Evolutionary conservation across 1,140 invertebrate genomes (phyloP).

Genomic region (Andrena cerasifolii): DNA sequence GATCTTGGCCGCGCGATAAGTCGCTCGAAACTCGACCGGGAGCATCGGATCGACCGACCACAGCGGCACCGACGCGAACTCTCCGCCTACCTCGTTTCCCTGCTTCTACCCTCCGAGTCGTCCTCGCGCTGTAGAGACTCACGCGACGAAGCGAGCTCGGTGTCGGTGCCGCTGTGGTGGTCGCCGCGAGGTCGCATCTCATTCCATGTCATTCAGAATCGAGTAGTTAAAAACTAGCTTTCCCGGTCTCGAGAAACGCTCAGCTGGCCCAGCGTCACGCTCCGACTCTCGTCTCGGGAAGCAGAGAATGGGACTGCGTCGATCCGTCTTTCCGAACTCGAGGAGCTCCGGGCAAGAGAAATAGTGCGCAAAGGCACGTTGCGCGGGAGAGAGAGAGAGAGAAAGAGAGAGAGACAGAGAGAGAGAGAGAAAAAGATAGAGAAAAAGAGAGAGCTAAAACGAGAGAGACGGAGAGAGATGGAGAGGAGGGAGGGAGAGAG

Average conservation of each 20-base stretch:
- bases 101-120: too few species aligned
- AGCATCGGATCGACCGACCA: background rate
- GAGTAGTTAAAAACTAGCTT: background rate
- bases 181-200: conserved; percentile 18
- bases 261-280: background rate
- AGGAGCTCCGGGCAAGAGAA: conserved; percentile 14
- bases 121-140: background rate
- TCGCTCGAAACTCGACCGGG: background rate
- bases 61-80: background rate
- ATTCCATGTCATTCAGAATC: conserved; percentile 31
- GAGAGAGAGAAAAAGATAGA: conserved; percentile 14
- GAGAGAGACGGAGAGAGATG: conserved; percentile 31
- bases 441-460: conserved; percentile 16
- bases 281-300: background rate
- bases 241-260: background rate
- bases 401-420: conserved; percentile 25
- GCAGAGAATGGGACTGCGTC: background rate
- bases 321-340: background rate
- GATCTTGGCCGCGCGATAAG: conserved; percentile 11
- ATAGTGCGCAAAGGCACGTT: too few species aligned
- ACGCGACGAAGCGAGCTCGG: background rate
- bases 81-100: too few species aligned
- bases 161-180: background rate
- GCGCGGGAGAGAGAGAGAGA: conserved; percentile 13
- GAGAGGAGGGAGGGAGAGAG: conserved; percentile 19